Base-by-base conservation (phyloP, 2,797 vertebrate genomes). In the Sebastes cheni region DNA sequence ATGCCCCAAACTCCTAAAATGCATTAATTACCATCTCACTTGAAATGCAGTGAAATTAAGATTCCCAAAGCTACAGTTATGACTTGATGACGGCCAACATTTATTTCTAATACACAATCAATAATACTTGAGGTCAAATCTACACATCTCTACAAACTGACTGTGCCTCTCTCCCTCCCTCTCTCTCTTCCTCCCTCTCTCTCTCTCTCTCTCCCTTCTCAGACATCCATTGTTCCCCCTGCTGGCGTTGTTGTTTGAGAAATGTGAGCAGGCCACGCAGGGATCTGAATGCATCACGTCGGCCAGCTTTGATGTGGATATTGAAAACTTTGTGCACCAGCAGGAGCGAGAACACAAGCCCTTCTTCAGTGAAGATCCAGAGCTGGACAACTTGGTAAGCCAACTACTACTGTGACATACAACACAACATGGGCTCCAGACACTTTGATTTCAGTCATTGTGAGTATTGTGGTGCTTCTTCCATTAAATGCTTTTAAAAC, bases 251-350 rank as follows among this genome's bases (percentile, higher is more conserved):
- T 94, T 99, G 90, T 99, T 99, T 91, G 98, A 99, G 95, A 99
- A 99, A 85, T 99, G 98, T 16, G 98, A 99, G 91, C 98, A 99
- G 95, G 98, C 98, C 23, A 99, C 98, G 0, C 98, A 99, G 92
- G 98, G 98, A 80, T 99, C 98, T 0, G 98, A 99, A 93, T 99
- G 98, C 96, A 99, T 99, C 95, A 99, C 98, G 30, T 99, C 98
- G 0, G 98, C 98, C 95, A 99, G 98, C 96, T 99, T 99, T n/a
- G 98, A 99, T 10, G 98, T 99, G 1, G 98, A 99, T 94, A 99
- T 99, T 0, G 98, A 99, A 90, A 99, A 99, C 95, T 99, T 99
- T 13, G 98, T 99, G 85, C 98, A 99, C 93, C 98, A 99, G 94
- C 98, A 99, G 92, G 98, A 99, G 77, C 97, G 98, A 91, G 98